Evolutionary conservation across 2,113 vertebrate genomes (phyloP), one percentile per base, ranked within the genome.

Genomic region (Tricholaema leucomelas): DNA sequence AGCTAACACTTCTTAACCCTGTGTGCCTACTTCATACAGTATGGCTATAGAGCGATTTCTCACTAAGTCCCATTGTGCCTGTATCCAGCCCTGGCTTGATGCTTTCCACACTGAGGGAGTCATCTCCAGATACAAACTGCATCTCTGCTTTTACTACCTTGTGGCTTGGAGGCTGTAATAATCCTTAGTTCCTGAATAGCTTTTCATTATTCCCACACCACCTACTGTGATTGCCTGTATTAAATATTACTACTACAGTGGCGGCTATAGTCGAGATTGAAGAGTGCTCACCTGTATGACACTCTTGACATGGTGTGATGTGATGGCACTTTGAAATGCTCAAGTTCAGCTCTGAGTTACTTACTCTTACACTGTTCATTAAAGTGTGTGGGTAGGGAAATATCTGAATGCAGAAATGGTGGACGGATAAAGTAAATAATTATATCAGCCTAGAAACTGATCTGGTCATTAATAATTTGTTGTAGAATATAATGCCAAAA

Each of bases 1-100:
- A 52, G 0, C 14, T 33, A 71, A 19, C 4, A 10, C 9, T 67
- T 75, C 31, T 50, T 6, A 0, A 11, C 24, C 10, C 28, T 54
- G 15, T 48, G 15, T 50, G 10, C 17, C 27, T 72, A 30, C 16
- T 76, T 65, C 50, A n/a, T 69, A 31, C 3, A 16, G 9, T 17
- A 44, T 11, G 20, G 21, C 46, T 70, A 21, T 27, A 24, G 30
- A 73, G 30, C 10, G 54, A 74, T 48, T 64, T 70, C 52, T 30
- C 79, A 50, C n/a, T 40, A 54, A 40, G 8, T 8, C 17, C 30
- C n/a, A 9, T 25, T 60, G 19, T 60, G 21, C 10, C 58, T 65
- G 50, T 42, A 33, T 30, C 10, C 44, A 74, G 23, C 44, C 31
- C 52, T 33, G n/a, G 13, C 42, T 70, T 70, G 38, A 64, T 63